Evolutionary conservation across 2,113 vertebrate genomes (phyloP), one percentile per base, ranked within the genome.

Genomic region (Gallinago undulata): DNA sequence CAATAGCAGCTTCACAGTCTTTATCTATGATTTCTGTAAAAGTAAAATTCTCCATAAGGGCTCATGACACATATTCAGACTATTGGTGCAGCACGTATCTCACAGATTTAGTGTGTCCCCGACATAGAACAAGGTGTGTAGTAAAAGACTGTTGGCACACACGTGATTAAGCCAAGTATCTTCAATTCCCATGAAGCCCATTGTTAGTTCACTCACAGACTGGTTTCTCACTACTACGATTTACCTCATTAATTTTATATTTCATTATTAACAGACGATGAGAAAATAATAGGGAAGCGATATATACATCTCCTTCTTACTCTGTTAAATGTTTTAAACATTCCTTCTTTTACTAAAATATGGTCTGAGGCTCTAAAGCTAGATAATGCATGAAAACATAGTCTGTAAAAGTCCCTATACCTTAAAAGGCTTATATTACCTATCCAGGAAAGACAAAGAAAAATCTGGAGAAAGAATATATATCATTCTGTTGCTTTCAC

Each of bases 271-370:
- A 50, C 9, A 85, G 62, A 76, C 64, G 63, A 68, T 76, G 48
- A 84, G 39, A 95, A 96, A 80, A 79, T 81, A 94, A 91, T 33
- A 83, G 28, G 6, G 7, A 90, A 87, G 22, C 37, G 17, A 64
- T 31, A 76, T 8, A 57, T 33, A 45, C 6, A 47, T 39, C 4
- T 57, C 47, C 16, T 82, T 81, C 63, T 22, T 55, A 67, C 45
- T 79, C 50, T 83, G 15, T 43, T 85, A 72, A 78, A 82, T 39
- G 24, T n/a, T 94, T 94, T 84, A 92, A 92, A 87, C 57, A 89
- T 87, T 84, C 74, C 60, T 74, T 76, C 51, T 84, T 91, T 87
- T 84, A 89, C 85, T 95, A 89, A 93, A 93, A 89, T 75, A 72
- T 1, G 0, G 60, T 73, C 35, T 84, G 70, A 91, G 43, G 60